A percentile compares a stretch with the other conserved stretches of the same genome.
These are phyloP conservation scores for Dolichallabes microphthalmus DNA, from an alignment of 2,113 vertebrate species.

Conservation along the genomic window DNA sequence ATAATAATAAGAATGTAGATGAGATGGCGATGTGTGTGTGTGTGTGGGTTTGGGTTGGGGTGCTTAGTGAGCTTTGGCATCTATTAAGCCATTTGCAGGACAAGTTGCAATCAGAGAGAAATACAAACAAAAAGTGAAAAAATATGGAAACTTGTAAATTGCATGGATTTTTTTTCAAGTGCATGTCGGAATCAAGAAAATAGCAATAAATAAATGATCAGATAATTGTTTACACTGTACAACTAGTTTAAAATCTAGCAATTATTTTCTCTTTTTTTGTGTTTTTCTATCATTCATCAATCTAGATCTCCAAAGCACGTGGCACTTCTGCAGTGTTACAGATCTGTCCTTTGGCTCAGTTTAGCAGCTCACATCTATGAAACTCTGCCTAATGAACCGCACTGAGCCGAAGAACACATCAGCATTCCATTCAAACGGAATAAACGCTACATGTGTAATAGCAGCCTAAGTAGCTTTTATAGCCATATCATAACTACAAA, in stretches of 20 bases:
- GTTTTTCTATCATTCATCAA: not conserved
- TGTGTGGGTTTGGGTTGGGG: slow-evolving; percentile 26
- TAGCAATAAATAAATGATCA: not conserved
- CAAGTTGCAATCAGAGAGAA: not conserved
- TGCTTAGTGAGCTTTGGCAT: slow-evolving; percentile 35
- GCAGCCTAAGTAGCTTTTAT: not conserved
- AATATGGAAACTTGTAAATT: not conserved
- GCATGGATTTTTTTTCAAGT: not conserved
- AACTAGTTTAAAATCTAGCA: not conserved
- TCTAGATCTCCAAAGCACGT: not conserved
- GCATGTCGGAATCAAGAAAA: not conserved
- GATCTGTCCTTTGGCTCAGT: not conserved
- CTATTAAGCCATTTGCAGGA: slow-evolving; percentile 10
- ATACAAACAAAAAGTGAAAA: not conserved
- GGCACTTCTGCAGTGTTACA: not conserved
- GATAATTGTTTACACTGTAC: not conserved
- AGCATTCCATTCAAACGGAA: not conserved
- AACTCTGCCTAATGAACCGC: not conserved
- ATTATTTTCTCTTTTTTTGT: not conserved
- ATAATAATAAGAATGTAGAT: slow-evolving; percentile 38
- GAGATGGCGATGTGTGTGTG: slow-evolving; percentile 43
- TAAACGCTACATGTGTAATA: not conserved
- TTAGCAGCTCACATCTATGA: not conserved
- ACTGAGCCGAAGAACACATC: not conserved
- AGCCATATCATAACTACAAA: too few species aligned